Evolutionary conservation across 2,113 vertebrate genomes (phyloP), one percentile per base, ranked within the genome.

Genomic region (Leptodactylus fuscus): DNA sequence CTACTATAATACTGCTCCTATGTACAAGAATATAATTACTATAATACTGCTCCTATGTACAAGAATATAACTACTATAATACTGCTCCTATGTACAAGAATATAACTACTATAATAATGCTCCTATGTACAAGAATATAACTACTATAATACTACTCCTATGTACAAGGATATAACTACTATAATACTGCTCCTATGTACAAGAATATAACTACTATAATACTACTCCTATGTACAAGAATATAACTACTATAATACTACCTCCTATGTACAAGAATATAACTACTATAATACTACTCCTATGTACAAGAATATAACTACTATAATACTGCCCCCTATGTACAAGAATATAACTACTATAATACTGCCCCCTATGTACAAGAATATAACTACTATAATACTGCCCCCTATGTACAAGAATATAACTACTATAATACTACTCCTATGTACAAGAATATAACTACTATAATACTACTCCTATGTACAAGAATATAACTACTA

Each of bases 331-430:
- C 32, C 4, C 41, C 55, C 55, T 58, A 58, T 58, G 16, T 62
- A 62, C 58, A 62, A 67, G 62, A 67, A 67, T 67, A 67, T 67
- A 67, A 67, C 62, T 67, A 67, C 62, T 67, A 67, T 67, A 67
- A 67, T 67, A 67, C 62, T 67, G 27, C 62, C 2, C 41, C 62
- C 62, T 67, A 34, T 67, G 3, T 67, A 67, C 29, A 67, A 34
- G 62, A 67, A 67, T 67, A 34, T 67, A 67, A 67, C 62, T 67
- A 67, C 62, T 67, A 67, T 67, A 67, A 67, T 67, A 67, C 62
- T 32, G 29, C 29, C 24, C 41, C 55, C 55, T 69, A 69, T 69
- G 2, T 69, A 32, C 13, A 67, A 8, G 62, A 67, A 67, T 67
- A 34, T 67, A 67, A 67, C 62, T 67, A 67, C 62, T 34, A 67